Evolutionary conservation across 2,888 invertebrate species (phyloP).

Genomic region (Drosophila sordidula): DNA sequence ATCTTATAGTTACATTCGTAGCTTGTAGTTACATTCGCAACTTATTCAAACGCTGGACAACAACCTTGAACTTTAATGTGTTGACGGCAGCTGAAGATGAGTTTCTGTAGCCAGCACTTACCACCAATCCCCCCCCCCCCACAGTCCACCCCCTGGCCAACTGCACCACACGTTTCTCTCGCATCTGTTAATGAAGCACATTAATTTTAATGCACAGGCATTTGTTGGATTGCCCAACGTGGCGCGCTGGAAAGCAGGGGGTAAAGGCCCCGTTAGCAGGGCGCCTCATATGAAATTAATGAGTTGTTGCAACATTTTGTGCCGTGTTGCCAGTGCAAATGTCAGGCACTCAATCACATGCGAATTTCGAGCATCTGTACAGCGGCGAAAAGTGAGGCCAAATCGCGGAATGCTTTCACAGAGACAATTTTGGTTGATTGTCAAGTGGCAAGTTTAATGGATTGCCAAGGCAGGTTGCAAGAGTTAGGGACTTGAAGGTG

Average conservation of each 20-base stretch:
- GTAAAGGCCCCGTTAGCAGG: slow-evolving; percentile 6
- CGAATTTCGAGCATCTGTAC: slow-evolving; percentile 27
- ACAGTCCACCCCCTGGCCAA: neutral
- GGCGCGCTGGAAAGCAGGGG: neutral
- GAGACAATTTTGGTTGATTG: slow-evolving; percentile 8
- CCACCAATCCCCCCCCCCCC: neutral
- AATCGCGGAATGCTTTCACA: slow-evolving; percentile 19
- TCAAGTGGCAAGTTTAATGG: neutral
- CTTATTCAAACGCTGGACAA: neutral
- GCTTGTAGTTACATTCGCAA: neutral
- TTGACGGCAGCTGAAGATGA: slow-evolving; percentile 1
- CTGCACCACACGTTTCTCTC: slow-evolving; percentile 1
- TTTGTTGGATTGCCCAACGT: slow-evolving; percentile 27
- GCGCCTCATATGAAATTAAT: slow-evolving; percentile 59
- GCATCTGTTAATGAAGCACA: slow-evolving; percentile 63
- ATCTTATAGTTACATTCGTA: slow-evolving; percentile 11
- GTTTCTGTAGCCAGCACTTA: slow-evolving; percentile 7
- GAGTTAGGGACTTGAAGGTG: neutral
- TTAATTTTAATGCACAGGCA: slow-evolving; percentile 67
- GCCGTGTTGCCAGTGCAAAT: slow-evolving; percentile 53
- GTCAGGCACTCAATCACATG: slow-evolving; percentile 65
- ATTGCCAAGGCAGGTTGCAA: neutral
- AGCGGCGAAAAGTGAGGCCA: slow-evolving; percentile 3
- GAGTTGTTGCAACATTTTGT: slow-evolving; percentile 51
- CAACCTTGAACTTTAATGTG: slow-evolving; percentile 58